A percentile compares a stretch with the other conserved stretches of the same genome.
Conservation (phyloP, 2,888 invertebrate genomes). For the Emmelina monodactyla region DNA sequence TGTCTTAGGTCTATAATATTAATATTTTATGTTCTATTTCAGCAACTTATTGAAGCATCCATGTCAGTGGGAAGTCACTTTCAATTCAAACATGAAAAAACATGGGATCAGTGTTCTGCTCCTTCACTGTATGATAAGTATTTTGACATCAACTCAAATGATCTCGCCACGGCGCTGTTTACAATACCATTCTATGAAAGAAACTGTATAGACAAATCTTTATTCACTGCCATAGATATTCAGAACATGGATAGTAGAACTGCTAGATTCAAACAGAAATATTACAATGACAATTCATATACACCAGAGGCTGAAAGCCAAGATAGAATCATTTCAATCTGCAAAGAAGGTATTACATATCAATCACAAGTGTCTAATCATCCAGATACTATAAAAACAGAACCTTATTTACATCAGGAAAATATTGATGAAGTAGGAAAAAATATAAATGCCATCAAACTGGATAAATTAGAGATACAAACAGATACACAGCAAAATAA, state of each 20-base stretch:
- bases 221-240: conserved; percentile 41
- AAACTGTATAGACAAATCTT: conserved; percentile 31
- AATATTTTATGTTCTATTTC: too few relatives aligned
- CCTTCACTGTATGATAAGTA: conserved; percentile 51
- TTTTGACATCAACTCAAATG: conserved; percentile 49
- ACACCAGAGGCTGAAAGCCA: conserved; percentile 15
- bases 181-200: conserved; percentile 52
- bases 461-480: too few relatives aligned
- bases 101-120: conserved; percentile 42
- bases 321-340: too few relatives aligned
- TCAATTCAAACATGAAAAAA: conserved; percentile 61
- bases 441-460: too few relatives aligned
- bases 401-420: too few relatives aligned
- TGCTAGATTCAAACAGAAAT: conserved; percentile 44
- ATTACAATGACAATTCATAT: conserved; percentile 39
- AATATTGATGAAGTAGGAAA: too few relatives aligned
- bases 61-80: conserved; percentile 53
- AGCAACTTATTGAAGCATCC: conserved; percentile 50
- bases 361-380: too few relatives aligned
- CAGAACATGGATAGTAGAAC: conserved; percentile 45
- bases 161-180: conserved; percentile 36
- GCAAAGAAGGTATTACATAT: too few relatives aligned
- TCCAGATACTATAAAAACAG: conserved; percentile 13
- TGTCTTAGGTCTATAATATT: too few relatives aligned
- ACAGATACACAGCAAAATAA: too few relatives aligned